Conservation (phyloP, 2,888 invertebrate genomes). For the Cistogaster globosa region DNA sequence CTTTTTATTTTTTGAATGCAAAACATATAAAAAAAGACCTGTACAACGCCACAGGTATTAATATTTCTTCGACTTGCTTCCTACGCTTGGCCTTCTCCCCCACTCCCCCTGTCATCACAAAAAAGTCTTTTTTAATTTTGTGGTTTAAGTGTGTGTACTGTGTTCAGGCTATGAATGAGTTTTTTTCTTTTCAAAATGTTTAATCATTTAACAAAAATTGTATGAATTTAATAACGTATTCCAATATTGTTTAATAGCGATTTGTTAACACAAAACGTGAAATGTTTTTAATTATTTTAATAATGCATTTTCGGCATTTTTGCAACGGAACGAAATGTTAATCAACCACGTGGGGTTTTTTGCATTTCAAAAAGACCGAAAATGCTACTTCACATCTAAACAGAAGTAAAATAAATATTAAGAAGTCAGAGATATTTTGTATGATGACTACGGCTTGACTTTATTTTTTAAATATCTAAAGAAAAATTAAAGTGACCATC, state of each 20-base stretch:
- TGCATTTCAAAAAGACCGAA: no score
- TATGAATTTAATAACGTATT: constrained; percentile 43
- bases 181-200: constrained; percentile 1
- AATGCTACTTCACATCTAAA: no score
- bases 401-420: no score
- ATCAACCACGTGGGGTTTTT: no score
- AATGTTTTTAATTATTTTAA: constrained; percentile 43
- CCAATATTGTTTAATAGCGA: constrained; percentile 31
- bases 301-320: constrained; percentile 46
- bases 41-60: constrained; percentile 61
- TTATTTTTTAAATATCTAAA: no score
- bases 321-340: neutral
- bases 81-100: constrained; percentile 7
- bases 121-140: constrained; percentile 26
- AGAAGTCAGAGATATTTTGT: no score
- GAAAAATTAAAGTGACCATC: no score
- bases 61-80: constrained; percentile 55
- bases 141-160: constrained; percentile 21
- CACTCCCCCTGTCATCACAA: neutral
- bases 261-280: constrained; percentile 60
- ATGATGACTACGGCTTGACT: no score
- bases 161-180: constrained; percentile 7
- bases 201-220: constrained; percentile 10
- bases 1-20: constrained; percentile 7
- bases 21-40: constrained; percentile 18